Conservation (phyloP, 2,113 vertebrate genomes). For the Sterrhoptilus dennistouni region DNA sequence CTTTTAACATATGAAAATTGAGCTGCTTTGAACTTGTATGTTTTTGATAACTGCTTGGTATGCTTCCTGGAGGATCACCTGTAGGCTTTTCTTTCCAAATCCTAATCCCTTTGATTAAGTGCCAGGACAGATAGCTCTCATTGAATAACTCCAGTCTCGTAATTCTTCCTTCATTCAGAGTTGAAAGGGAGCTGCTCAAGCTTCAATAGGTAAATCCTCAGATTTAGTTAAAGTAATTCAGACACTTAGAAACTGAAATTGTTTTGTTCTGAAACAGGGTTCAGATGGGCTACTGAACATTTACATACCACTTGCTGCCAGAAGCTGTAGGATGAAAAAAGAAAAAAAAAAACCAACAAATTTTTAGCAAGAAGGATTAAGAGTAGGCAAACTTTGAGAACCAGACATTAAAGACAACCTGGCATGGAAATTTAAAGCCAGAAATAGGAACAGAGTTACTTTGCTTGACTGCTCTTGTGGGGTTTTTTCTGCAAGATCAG, state of each 20-base stretch:
- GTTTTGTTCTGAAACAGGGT: constrained; percentile 80
- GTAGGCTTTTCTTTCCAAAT: constrained; percentile 94
- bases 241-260: constrained; percentile 81
- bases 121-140: constrained; percentile 94
- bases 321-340: constrained; percentile 47
- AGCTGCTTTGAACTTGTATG: constrained; percentile 98
- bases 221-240: constrained; percentile 79
- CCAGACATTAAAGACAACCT: constrained; percentile 7
- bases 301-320: constrained; percentile 72
- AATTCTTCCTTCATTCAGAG: constrained; percentile 84
- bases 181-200: constrained; percentile 83
- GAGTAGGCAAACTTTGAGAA: constrained; percentile 33
- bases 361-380: constrained; percentile 44
- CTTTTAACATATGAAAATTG: constrained; percentile 96
- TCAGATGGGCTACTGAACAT: constrained; percentile 77
- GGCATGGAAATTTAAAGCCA: neutral
- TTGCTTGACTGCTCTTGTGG: neutral
- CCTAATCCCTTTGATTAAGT: constrained; percentile 99
- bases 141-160: constrained; percentile 85
- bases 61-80: constrained; percentile 99
- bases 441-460: constrained; percentile 8
- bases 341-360: neutral
- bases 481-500: neutral
- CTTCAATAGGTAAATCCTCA: constrained; percentile 82
- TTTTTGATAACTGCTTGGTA: constrained; percentile 99